Conservation (phyloP, 2,113 vertebrate genomes). For the Rhinoderma darwinii region DNA sequence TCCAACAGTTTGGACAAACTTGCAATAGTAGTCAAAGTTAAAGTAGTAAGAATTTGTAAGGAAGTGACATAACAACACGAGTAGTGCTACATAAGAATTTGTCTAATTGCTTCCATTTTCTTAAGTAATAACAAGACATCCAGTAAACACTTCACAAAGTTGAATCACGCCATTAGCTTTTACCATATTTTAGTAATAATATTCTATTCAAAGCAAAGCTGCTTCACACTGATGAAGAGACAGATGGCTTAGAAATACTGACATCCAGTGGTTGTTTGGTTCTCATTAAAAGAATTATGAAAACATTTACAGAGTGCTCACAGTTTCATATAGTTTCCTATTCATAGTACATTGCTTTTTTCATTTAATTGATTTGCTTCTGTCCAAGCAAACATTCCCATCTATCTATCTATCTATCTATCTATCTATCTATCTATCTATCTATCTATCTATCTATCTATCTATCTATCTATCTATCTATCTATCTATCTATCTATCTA, state of each 20-base stretch:
- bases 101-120: conserved; percentile 42
- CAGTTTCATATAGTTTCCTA: background rate
- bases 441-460: background rate
- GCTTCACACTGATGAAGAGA: background rate
- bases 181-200: conserved; percentile 18
- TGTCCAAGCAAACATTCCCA: background rate
- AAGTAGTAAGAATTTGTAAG: conserved; percentile 29
- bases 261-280: conserved; percentile 26
- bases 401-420: background rate
- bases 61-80: conserved; percentile 16
- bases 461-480: background rate
- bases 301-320: background rate
- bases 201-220: conserved; percentile 12
- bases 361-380: background rate
- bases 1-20: conserved; percentile 5
- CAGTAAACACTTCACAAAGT: conserved; percentile 23
- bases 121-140: conserved; percentile 43
- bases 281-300: conserved; percentile 21
- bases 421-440: background rate
- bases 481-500: background rate
- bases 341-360: background rate
- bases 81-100: conserved; percentile 19
- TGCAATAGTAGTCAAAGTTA: conserved; percentile 3
- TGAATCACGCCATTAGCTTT: conserved; percentile 31
- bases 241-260: background rate